These are phyloP conservation scores for Synanceia verrucosa DNA, from an alignment of 2,797 vertebrate genomes.

Conservation along the genomic window DNA sequence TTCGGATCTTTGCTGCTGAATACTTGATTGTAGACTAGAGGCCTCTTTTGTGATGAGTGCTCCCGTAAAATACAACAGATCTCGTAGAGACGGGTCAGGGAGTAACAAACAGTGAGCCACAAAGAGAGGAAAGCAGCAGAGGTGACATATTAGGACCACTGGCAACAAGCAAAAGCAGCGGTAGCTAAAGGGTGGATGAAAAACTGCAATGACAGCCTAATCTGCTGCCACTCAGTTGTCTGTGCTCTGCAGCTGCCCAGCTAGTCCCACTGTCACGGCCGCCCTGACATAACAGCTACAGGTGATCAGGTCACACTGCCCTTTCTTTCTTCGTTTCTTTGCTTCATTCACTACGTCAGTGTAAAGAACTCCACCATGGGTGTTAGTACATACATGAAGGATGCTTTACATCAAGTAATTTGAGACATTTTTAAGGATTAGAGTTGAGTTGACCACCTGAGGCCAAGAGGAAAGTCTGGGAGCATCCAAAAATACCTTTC, in stretches of 20 bases:
- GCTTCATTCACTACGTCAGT: neutral
- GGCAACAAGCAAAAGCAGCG: constrained; percentile 24
- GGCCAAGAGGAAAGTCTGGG: constrained; percentile 32
- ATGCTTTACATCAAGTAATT: constrained; percentile 28
- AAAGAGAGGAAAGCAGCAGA: constrained; percentile 33
- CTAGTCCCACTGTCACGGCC: constrained; percentile 15
- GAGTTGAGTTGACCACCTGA: constrained; percentile 37
- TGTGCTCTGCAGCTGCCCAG: constrained; percentile 1
- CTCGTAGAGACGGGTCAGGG: constrained; percentile 27
- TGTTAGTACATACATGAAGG: neutral
- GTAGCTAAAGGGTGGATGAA: constrained; percentile 22
- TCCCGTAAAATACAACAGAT: constrained; percentile 47
- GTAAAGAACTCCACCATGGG: neutral
- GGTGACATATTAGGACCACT: constrained; percentile 41
- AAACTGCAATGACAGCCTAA: constrained; percentile 32
- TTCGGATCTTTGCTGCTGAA: constrained; percentile 30
- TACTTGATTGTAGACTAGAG: constrained; percentile 11
- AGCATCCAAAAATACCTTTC: constrained; percentile 57
- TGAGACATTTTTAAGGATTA: constrained; percentile 54
- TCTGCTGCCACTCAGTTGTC: neutral
- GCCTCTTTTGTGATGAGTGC: constrained; percentile 20
- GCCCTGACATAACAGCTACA: constrained; percentile 7
- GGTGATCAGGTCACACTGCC: constrained; percentile 21
- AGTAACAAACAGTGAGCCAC: constrained; percentile 30
- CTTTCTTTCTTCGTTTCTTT: constrained; percentile 10